These are phyloP conservation scores for Otolemur crassicaudatus DNA, from an alignment of 2,797 vertebrate genomes.

Conservation along the genomic window DNA sequence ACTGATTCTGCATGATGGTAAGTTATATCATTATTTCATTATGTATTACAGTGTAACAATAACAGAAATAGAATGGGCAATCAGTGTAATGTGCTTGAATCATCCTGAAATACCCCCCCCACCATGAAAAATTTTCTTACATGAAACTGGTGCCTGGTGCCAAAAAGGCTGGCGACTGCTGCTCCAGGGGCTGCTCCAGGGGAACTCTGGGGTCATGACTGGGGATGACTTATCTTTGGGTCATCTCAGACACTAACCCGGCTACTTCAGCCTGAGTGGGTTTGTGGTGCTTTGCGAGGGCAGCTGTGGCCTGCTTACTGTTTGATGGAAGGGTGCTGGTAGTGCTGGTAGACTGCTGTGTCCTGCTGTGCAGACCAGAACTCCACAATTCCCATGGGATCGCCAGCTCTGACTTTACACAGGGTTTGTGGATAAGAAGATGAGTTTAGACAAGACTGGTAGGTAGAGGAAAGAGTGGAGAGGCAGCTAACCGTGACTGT, in stretches of 20 bases:
- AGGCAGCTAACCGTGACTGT: not conserved
- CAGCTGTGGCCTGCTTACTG: not conserved
- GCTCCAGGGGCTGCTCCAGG: rapidly evolving
- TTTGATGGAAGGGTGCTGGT: not conserved
- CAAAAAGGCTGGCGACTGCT: too few species aligned
- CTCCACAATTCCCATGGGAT: not conserved
- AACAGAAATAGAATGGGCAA: too few species aligned
- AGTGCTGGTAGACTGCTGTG: too few species aligned
- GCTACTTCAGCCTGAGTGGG: not conserved
- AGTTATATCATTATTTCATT: too few species aligned
- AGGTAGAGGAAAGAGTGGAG: not conserved
- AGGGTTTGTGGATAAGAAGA: not conserved
- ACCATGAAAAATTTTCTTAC: too few species aligned
- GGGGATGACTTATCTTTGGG: not conserved
- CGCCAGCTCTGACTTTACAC: not conserved
- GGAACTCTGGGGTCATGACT: not conserved
- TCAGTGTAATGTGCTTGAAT: too few species aligned
- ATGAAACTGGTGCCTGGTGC: too few species aligned
- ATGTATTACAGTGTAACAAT: too few species aligned
- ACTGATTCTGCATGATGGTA: too few species aligned
- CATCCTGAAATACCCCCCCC: too few species aligned
- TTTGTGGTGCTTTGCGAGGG: not conserved
- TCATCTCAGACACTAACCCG: not conserved
- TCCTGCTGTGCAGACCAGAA: not conserved
- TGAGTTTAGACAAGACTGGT: not conserved